Evolutionary conservation across 2,113 vertebrate species (phyloP).

Genomic region (Motacilla alba): DNA sequence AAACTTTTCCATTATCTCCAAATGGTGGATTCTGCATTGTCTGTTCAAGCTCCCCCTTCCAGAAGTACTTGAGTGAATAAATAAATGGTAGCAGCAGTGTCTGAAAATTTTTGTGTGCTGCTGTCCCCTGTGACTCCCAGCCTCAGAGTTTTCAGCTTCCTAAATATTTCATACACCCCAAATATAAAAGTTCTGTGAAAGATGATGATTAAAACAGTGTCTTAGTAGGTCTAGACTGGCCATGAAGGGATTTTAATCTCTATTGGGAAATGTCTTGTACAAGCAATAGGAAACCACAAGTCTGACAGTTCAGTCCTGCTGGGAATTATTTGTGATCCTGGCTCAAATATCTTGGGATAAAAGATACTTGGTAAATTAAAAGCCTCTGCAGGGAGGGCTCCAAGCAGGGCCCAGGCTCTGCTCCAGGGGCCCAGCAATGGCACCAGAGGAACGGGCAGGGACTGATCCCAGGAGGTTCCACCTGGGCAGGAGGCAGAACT

Average conservation of each 20-base stretch:
- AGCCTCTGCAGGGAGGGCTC: neutral
- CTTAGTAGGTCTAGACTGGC: neutral
- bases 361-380: neutral
- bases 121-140: neutral
- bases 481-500: neutral
- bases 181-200: neutral
- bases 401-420: neutral
- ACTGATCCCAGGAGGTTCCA: neutral
- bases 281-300: neutral
- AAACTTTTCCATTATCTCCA: slow-evolving; percentile 56
- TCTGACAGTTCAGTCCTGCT: neutral
- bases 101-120: neutral
- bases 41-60: neutral
- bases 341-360: neutral
- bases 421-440: neutral
- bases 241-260: neutral
- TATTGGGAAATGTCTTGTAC: neutral
- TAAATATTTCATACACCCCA: neutral
- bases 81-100: neutral
- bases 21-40: neutral
- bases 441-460: neutral
- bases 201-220: neutral
- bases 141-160: neutral
- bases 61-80: neutral
- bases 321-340: neutral